These are phyloP conservation scores for Drosophila eohydei DNA, from an alignment of 2,888 invertebrate genomes.

Conservation along the genomic window DNA sequence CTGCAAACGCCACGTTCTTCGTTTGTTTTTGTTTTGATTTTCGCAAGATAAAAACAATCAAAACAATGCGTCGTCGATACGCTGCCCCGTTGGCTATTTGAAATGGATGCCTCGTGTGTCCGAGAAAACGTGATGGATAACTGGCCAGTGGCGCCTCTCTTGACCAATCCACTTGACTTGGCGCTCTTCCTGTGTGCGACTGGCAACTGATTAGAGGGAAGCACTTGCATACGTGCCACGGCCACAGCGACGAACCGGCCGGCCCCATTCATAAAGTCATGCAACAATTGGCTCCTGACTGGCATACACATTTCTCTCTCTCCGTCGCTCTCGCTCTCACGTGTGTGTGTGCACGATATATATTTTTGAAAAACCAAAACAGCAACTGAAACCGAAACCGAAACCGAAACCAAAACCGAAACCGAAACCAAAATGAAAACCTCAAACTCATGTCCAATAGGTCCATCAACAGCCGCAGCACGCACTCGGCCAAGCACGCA, in stretches of 20 bases:
- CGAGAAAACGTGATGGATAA: constrained; percentile 84
- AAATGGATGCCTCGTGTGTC: constrained; percentile 83
- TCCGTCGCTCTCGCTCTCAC: neutral
- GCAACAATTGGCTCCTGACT: constrained; percentile 76
- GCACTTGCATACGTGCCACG: constrained; percentile 71
- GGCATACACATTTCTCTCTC: constrained; percentile 65
- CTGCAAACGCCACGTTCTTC: constrained; percentile 4
- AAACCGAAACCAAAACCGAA: constrained; percentile 35
- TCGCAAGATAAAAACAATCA: constrained; percentile 18
- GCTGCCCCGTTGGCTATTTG: constrained; percentile 65
- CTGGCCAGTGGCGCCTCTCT: constrained; percentile 58
- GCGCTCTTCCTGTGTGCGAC: constrained; percentile 61
- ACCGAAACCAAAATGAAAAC: constrained; percentile 50
- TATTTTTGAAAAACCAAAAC: constrained; percentile 62
- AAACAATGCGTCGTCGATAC: constrained; percentile 3
- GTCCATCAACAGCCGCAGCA: constrained; percentile 76
- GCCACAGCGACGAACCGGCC: constrained; percentile 13
- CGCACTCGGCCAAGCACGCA: constrained; percentile 71
- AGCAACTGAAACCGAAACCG: constrained; percentile 37
- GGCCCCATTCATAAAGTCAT: constrained; percentile 65
- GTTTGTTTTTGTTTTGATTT: constrained; percentile 57
- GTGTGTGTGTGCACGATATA: constrained; percentile 16
- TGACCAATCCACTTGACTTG: constrained; percentile 50
- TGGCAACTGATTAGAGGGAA: constrained; percentile 68
- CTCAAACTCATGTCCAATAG: constrained; percentile 65